phyloP scores from a whole-genome alignment of 2,797 vertebrate species.

The Chiloscyllium punctatum region DNA sequence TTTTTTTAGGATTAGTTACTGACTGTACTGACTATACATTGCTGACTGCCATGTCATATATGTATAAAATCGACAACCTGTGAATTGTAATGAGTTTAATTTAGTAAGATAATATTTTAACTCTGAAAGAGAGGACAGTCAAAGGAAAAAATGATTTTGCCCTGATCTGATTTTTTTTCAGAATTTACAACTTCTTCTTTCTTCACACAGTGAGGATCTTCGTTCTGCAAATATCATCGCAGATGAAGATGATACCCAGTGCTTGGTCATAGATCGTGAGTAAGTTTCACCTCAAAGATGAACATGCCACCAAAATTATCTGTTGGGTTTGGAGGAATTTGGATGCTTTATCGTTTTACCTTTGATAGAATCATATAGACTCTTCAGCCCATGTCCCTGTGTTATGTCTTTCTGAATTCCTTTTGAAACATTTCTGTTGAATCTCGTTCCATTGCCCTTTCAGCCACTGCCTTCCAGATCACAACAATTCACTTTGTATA shows the following conservation, averaged over 20 bases:
- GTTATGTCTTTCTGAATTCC: not conserved
- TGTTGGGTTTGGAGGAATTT: not conserved
- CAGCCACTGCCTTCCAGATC: not conserved
- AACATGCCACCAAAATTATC: not conserved
- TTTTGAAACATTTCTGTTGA: not conserved
- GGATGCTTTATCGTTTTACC: not conserved
- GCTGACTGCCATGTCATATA: not conserved
- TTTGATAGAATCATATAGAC: not conserved
- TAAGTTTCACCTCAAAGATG: slow-evolving; percentile 48
- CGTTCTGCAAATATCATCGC: slow-evolving; percentile 71
- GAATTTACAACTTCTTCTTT: not conserved
- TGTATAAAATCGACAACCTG: not conserved
- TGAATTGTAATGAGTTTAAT: not conserved
- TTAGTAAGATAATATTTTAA: not conserved
- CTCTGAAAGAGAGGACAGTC: not conserved
- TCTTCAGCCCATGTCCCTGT: not conserved
- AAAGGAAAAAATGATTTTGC: not conserved
- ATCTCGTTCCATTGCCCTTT: not conserved
- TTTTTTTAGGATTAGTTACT: not conserved
- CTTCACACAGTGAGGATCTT: slow-evolving; percentile 61
- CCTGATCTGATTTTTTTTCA: not conserved
- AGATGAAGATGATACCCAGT: slow-evolving; percentile 63
- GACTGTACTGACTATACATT: too few species aligned
- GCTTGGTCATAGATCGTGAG: slow-evolving; percentile 71
- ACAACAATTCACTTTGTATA: too few species aligned